phyloP scores from a whole-genome alignment of 2,888 invertebrate genomes.

The Calliphora vomitoria region DNA sequence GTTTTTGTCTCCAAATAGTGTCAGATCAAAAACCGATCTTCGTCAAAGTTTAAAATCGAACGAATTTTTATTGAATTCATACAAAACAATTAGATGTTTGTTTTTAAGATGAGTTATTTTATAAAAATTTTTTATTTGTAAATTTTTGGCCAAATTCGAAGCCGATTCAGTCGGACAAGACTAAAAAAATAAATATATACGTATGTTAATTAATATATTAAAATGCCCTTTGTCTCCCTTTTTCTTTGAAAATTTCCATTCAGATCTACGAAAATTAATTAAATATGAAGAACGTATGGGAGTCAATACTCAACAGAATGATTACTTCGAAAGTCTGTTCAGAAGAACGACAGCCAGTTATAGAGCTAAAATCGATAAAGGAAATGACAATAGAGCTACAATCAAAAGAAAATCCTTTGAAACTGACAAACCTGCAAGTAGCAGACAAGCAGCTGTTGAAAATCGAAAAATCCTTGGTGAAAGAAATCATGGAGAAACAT shows the following conservation, averaged over 20 bases:
- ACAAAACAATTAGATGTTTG: too few species aligned
- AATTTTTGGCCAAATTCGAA: too few species aligned
- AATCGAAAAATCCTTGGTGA: conserved; percentile 47
- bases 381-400: conserved; percentile 54
- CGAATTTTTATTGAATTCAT: too few species aligned
- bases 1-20: too few species aligned
- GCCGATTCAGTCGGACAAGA: too few species aligned
- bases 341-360: conserved; percentile 83
- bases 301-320: conserved; percentile 76
- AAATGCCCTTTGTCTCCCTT: background rate
- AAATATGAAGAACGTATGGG: conserved; percentile 83
- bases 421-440: conserved; percentile 25
- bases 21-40: too few species aligned
- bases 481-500: conserved; percentile 44
- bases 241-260: background rate
- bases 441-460: conserved; percentile 21
- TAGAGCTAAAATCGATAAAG: conserved; percentile 83
- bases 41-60: too few species aligned
- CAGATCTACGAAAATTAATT: conserved; percentile 83
- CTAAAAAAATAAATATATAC: too few species aligned
- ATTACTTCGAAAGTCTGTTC: conserved; percentile 82
- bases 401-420: conserved; percentile 10
- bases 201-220: background rate
- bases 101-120: too few species aligned
- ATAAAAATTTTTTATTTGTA: too few species aligned